phyloP scores from a whole-genome alignment of 2,888 invertebrate genomes.

The Athripsodes cinereus region DNA sequence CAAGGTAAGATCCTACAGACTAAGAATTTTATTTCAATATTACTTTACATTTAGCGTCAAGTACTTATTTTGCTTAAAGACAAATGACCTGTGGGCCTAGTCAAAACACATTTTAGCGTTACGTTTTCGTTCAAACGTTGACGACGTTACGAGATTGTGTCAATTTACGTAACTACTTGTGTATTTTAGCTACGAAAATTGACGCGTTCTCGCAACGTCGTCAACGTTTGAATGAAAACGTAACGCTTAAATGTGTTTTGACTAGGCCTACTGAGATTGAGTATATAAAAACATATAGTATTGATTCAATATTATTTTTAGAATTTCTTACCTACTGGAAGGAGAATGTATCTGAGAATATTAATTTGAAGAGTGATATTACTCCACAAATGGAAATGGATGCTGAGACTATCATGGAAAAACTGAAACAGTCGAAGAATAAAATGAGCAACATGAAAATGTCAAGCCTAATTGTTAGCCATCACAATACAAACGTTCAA shows the following conservation, averaged over 20 bases:
- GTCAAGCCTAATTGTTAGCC: background rate
- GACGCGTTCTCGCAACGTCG: too few relatives aligned
- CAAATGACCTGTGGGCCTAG: too few relatives aligned
- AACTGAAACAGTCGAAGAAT: constrained; percentile 9
- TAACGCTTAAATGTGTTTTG: too few relatives aligned
- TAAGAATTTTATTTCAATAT: background rate
- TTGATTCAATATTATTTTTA: constrained; percentile 29
- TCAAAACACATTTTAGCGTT: too few relatives aligned
- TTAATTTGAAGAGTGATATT: constrained; percentile 2
- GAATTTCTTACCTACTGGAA: constrained; percentile 36
- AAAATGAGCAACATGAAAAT: constrained; percentile 4
- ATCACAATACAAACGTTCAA: background rate
- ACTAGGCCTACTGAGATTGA: too few relatives aligned
- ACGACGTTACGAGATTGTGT: too few relatives aligned
- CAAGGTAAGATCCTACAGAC: background rate
- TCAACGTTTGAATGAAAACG: too few relatives aligned
- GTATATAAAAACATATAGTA: too few relatives aligned
- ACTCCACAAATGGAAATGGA: constrained; percentile 7
- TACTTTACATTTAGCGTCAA: background rate
- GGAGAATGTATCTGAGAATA: constrained; percentile 11
- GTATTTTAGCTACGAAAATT: too few relatives aligned
- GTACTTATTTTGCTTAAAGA: background rate
- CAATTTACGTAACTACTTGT: too few relatives aligned
- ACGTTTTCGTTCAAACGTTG: too few relatives aligned
- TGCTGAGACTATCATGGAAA: constrained; percentile 17